A percentile compares a stretch with the other conserved stretches of the same genome.
These are phyloP conservation scores for Drosophila elegans DNA, from an alignment of 1,140 invertebrate genomes.

Conservation along the genomic window DNA sequence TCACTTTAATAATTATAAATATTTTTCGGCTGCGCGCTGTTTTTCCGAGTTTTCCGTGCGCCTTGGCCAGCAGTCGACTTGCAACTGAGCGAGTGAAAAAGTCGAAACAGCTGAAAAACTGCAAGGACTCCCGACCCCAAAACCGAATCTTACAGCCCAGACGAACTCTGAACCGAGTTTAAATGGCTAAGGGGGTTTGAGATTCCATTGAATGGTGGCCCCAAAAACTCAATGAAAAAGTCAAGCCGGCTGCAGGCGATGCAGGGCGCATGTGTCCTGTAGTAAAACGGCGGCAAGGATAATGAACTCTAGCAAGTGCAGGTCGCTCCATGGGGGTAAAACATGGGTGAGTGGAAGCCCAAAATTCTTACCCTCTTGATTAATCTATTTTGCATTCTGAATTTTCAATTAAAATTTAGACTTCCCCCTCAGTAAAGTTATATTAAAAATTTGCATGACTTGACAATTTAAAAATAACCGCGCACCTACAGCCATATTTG, in stretches of 20 bases:
- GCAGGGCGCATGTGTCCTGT: conserved; percentile 54
- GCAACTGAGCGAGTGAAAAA: conserved; percentile 63
- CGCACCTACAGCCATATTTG: neutral
- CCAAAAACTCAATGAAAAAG: conserved; percentile 55
- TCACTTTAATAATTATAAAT: conserved; percentile 40
- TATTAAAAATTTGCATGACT: neutral
- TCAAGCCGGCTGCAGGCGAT: conserved; percentile 32
- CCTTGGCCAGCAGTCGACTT: conserved; percentile 69
- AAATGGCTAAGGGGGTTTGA: neutral
- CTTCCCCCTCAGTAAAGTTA: neutral
- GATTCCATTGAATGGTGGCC: conserved; percentile 65
- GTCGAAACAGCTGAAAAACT: conserved; percentile 45
- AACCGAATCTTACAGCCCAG: conserved; percentile 36
- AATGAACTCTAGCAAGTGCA: conserved; percentile 37
- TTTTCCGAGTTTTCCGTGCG: conserved; percentile 67
- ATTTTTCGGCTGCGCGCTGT: conserved; percentile 7
- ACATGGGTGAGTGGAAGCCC: neutral
- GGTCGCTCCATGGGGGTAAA: neutral
- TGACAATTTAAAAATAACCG: neutral
- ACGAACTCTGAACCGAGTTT: conserved; percentile 42
- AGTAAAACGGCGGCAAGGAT: conserved; percentile 48
- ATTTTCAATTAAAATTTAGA: neutral
- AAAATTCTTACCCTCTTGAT: neutral
- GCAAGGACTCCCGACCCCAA: conserved; percentile 58
- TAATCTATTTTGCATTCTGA: neutral